phyloP scores from a whole-genome alignment of 2,113 vertebrate species.

The Formicarius rufipectus region DNA sequence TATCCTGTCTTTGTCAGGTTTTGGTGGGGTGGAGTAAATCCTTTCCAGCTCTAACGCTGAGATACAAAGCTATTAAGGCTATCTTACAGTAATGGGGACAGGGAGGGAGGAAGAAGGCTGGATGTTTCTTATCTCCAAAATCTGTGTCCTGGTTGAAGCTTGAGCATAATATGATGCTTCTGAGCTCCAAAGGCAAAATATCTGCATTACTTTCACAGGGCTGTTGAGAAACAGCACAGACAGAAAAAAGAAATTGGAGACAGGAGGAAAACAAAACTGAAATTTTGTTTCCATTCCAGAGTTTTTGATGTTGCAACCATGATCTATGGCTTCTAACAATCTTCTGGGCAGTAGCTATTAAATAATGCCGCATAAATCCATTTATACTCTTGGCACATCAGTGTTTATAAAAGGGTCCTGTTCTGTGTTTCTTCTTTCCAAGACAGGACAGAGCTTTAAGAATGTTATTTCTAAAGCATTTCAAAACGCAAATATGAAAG shows the following conservation, averaged over 20 bases:
- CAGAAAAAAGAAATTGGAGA: not conserved
- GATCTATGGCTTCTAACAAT: constrained; percentile 10
- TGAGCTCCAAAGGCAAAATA: not conserved
- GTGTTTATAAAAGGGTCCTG: not conserved
- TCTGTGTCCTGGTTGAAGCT: not conserved
- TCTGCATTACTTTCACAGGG: not conserved
- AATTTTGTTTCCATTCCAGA: constrained; percentile 15
- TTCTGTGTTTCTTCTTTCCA: not conserved
- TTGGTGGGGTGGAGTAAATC: not conserved
- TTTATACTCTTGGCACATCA: not conserved
- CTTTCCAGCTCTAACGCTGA: not conserved
- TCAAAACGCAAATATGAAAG: constrained; percentile 9
- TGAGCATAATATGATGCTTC: not conserved
- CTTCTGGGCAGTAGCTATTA: not conserved
- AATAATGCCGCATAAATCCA: constrained; percentile 1
- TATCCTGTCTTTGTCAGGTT: not conserved
- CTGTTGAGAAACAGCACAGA: not conserved
- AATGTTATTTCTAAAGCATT: not conserved
- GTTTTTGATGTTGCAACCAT: constrained; percentile 22
- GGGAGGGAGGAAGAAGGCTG: not conserved
- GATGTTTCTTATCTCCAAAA: not conserved
- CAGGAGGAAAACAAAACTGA: constrained; percentile 5
- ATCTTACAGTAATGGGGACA: not conserved
- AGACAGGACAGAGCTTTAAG: not conserved
- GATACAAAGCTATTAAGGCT: not conserved